Conservation (phyloP, 2,797 vertebrate species). For the Sebastes kiyomatsui region DNA sequence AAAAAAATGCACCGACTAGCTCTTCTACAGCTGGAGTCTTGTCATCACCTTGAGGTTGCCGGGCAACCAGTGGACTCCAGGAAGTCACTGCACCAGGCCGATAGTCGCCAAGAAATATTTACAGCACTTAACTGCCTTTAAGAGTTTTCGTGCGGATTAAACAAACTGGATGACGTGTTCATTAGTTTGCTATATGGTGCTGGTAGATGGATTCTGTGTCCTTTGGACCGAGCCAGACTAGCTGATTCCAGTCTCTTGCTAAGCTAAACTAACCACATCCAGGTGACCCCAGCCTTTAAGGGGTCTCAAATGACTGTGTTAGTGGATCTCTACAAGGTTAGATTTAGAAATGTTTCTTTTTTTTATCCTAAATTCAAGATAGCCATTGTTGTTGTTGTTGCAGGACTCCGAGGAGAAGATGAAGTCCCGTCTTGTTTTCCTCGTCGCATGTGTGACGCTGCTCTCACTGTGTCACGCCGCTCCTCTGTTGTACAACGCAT, state of each 20-base stretch:
- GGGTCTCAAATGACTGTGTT: background rate
- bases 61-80: background rate
- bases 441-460: conserved; percentile 64
- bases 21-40: background rate
- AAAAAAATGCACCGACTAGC: background rate
- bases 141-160: background rate
- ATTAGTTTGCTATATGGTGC: background rate
- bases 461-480: conserved; percentile 65
- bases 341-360: background rate
- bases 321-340: background rate
- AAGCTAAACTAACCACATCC: background rate
- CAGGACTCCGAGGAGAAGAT: conserved; percentile 71
- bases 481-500: conserved; percentile 77
- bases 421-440: conserved; percentile 56
- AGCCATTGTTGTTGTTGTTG: background rate
- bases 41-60: background rate
- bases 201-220: background rate
- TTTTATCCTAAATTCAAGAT: background rate
- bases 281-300: background rate
- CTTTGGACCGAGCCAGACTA: background rate
- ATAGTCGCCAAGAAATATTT: background rate
- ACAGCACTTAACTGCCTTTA: background rate
- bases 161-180: background rate
- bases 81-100: background rate
- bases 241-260: background rate